Evolutionary conservation across 2,888 invertebrate species (phyloP).

Genomic region (Himalopsyche kuldschensis): DNA sequence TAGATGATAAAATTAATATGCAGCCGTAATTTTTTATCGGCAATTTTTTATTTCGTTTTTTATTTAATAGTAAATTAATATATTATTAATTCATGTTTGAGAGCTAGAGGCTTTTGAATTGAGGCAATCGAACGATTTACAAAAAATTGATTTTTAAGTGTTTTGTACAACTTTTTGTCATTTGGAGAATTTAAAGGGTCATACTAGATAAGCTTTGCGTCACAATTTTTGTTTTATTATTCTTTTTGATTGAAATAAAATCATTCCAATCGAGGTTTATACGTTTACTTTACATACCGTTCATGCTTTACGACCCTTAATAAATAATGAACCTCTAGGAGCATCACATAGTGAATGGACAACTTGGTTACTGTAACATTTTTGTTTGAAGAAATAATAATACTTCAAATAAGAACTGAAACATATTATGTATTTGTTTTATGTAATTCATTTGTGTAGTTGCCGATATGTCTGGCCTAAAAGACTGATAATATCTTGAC

Average conservation of each 20-base stretch:
- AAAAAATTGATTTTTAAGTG: not conserved
- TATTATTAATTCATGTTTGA: too few species aligned
- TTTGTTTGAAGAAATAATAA: too few species aligned
- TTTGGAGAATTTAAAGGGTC: not conserved
- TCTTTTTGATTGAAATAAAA: not conserved
- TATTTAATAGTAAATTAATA: too few species aligned
- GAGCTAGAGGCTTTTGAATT: not conserved
- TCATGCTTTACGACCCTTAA: not conserved
- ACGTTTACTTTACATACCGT: not conserved
- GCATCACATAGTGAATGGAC: not conserved
- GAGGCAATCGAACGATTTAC: not conserved
- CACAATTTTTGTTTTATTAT: not conserved
- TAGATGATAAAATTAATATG: too few species aligned
- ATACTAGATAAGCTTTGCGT: not conserved
- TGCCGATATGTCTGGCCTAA: too few species aligned
- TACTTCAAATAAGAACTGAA: too few species aligned
- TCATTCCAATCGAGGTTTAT: not conserved
- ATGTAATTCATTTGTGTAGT: too few species aligned
- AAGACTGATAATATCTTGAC: too few species aligned
- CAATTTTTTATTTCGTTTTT: too few species aligned
- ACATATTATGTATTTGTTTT: too few species aligned
- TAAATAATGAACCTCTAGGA: not conserved
- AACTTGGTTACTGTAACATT: too few species aligned
- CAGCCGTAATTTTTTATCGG: too few species aligned
- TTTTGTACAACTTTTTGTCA: not conserved